Percentiles rank a stretch among this genome's conserved stretches.
phyloP scores from a whole-genome alignment of 2,797 vertebrate genomes.

The Oreochromis mossambicus region DNA sequence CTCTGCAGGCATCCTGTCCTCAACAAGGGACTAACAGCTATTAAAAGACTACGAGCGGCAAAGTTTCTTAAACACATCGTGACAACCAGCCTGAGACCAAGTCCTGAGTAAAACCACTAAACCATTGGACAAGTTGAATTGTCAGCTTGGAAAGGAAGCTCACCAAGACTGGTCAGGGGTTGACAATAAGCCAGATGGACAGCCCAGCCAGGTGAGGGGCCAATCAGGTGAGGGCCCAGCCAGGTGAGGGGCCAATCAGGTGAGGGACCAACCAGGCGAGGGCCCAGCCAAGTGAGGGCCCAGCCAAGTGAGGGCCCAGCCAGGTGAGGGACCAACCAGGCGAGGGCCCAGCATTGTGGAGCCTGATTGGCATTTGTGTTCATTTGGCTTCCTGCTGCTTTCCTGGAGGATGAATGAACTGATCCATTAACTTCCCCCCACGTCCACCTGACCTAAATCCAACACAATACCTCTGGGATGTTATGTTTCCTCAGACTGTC shows the following conservation, averaged over 20 bases:
- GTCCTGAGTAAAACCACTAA: neutral
- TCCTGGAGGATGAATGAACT: neutral
- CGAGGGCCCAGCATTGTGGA: neutral
- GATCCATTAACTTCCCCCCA: neutral
- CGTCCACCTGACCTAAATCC: neutral
- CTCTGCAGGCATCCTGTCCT: neutral
- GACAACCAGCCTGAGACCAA: neutral
- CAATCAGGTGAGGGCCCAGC: fast-evolving
- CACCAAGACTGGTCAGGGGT: neutral
- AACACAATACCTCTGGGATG: neutral
- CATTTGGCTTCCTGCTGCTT: fast-evolving
- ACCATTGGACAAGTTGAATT: neutral
- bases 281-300: fast-evolving
- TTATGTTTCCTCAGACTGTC: neutral
- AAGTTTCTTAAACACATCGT: neutral
- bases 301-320: fast-evolving
- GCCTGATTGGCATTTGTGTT: neutral
- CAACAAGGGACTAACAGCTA: neutral
- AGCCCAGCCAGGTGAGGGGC: fast-evolving
- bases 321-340: fast-evolving
- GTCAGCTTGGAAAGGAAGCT: neutral
- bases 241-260: fast-evolving
- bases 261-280: fast-evolving
- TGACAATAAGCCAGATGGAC: neutral
- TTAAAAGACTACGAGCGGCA: neutral